Percentiles rank a stretch among this genome's conserved stretches.
Conservation (phyloP, 2,888 invertebrate genomes). For the Muschampia plurimacula region DNA sequence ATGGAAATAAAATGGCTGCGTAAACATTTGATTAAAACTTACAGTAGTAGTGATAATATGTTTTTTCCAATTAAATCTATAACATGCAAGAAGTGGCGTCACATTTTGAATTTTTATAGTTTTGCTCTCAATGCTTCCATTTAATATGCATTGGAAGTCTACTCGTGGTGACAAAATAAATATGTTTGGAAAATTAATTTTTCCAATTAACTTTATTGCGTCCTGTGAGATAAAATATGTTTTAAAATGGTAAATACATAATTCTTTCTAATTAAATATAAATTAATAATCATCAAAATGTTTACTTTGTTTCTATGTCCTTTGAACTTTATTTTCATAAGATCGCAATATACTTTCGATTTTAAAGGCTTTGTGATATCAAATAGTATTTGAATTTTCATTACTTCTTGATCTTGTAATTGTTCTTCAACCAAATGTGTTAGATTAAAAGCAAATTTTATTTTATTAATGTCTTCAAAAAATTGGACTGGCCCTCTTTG, state of each 20-base stretch:
- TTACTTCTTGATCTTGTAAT: constrained; percentile 74
- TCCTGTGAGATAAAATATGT: constrained; percentile 79
- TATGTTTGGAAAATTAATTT: constrained; percentile 89
- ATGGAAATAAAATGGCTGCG: neutral
- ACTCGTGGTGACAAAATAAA: constrained; percentile 82
- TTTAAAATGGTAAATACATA: neutral
- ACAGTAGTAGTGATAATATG: constrained; percentile 53
- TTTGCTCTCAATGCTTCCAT: constrained; percentile 70
- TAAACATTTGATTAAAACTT: neutral
- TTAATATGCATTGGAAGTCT: constrained; percentile 87
- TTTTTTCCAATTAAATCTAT: constrained; percentile 72
- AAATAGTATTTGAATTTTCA: constrained; percentile 77
- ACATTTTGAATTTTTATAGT: constrained; percentile 74
- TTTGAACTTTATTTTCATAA: constrained; percentile 73
- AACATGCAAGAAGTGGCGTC: constrained; percentile 74
- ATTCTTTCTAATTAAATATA: neutral
- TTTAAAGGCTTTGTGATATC: constrained; percentile 77
- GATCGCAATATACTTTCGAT: constrained; percentile 71
- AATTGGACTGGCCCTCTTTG: constrained; percentile 67
- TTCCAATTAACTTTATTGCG: constrained; percentile 86
- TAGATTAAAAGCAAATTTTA: constrained; percentile 74
- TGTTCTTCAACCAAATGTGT: constrained; percentile 69
- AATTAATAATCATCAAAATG: neutral
- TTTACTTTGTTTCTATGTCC: constrained; percentile 78
- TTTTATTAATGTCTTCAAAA: constrained; percentile 76